These are phyloP conservation scores for Saguinus midas DNA, from an alignment of 2,113 vertebrate genomes.

Conservation along the genomic window DNA sequence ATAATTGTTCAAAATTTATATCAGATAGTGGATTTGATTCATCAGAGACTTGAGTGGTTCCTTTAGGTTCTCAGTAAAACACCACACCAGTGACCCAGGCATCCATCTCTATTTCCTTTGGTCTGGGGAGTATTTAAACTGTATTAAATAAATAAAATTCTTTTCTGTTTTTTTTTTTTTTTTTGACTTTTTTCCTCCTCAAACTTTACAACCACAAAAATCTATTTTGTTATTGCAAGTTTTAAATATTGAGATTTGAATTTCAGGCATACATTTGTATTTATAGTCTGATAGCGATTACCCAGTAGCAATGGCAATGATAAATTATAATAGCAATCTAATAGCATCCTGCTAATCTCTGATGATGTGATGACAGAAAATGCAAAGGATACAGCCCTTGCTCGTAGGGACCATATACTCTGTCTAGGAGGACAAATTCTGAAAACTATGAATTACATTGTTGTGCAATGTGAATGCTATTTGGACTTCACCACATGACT, in stretches of 20 bases:
- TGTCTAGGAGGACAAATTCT: background rate
- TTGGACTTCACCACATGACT: background rate
- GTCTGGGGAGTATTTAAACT: background rate
- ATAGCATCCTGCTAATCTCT: background rate
- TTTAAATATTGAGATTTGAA: slow-evolving; percentile 19
- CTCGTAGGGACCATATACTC: background rate
- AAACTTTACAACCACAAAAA: background rate
- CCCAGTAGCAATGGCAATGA: background rate
- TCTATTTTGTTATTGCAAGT: background rate
- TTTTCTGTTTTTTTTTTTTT: background rate
- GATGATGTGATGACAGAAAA: background rate
- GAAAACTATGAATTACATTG: background rate
- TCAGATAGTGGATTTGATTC: too few species aligned
- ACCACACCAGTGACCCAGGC: background rate
- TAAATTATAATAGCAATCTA: background rate
- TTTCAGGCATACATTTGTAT: background rate
- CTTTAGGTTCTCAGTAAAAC: background rate
- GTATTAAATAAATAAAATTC: background rate
- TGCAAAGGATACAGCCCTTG: background rate
- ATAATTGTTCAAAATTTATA: background rate
- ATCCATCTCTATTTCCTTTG: background rate
- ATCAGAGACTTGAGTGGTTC: background rate
- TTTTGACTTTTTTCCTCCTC: background rate
- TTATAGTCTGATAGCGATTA: background rate
- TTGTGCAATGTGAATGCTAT: background rate